Conservation (phyloP, 2,888 invertebrate species). For the Mesorhabditis spiculigera region DNA sequence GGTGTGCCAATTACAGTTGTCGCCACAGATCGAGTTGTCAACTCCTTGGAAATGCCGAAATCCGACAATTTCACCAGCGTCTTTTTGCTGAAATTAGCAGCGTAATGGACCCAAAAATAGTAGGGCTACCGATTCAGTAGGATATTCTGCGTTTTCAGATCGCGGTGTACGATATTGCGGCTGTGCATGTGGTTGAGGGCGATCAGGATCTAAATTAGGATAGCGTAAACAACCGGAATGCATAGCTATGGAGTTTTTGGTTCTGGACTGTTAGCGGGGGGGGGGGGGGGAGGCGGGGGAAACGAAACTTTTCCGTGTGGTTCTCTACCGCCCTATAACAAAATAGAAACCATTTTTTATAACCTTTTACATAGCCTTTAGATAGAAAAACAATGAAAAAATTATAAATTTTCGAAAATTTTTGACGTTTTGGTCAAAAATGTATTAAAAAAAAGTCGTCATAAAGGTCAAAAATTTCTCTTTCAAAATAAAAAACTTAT, state of each 20-base stretch:
- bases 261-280: too few relatives aligned
- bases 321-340: too few relatives aligned
- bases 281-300: too few relatives aligned
- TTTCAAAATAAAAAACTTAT: background rate
- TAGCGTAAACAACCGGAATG: background rate
- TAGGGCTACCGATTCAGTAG: conserved; percentile 73
- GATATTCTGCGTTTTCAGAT: conserved; percentile 81
- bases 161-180: conserved; percentile 76
- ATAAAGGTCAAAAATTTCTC: conserved; percentile 1
- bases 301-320: too few relatives aligned
- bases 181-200: conserved; percentile 78
- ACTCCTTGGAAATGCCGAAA: conserved; percentile 42
- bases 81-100: conserved; percentile 10
- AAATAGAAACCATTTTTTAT: too few relatives aligned
- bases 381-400: too few relatives aligned
- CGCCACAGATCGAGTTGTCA: conserved; percentile 64
- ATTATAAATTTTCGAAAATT: conserved; percentile 1
- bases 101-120: too few relatives aligned
- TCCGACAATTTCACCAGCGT: conserved; percentile 27
- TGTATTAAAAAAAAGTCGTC: too few relatives aligned
- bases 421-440: background rate
- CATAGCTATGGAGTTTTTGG: too few relatives aligned
- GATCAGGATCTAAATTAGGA: conserved; percentile 72
- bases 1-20: conserved; percentile 73
- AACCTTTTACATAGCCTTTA: too few relatives aligned